Conservation (phyloP, 2,113 vertebrate species). For the Lethenteron reissneri region DNA sequence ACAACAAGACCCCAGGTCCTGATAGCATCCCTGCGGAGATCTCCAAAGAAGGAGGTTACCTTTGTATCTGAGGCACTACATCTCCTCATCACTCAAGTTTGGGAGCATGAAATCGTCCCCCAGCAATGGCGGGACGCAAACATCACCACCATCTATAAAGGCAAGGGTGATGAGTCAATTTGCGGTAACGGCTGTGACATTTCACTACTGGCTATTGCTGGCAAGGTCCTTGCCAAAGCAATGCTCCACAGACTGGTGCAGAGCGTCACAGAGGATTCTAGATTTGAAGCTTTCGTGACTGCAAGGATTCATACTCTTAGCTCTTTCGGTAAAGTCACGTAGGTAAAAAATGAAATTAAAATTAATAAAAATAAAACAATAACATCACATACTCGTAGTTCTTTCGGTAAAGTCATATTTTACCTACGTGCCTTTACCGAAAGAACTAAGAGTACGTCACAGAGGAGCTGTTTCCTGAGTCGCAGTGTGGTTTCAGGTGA, state of each 20-base stretch:
- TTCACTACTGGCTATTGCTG: conserved; percentile 9
- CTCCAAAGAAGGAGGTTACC: too few species aligned
- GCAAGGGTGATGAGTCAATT: conserved; percentile 9
- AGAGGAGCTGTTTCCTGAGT: conserved; percentile 8
- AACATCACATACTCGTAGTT: too few species aligned
- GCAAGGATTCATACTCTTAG: too few species aligned
- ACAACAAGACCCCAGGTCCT: too few species aligned
- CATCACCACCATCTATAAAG: conserved; percentile 1
- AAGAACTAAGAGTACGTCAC: background rate
- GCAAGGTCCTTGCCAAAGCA: conserved; percentile 8
- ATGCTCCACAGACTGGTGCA: conserved; percentile 6
- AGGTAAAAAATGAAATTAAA: too few species aligned
- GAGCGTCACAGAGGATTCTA: conserved; percentile 1
- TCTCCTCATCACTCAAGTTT: background rate
- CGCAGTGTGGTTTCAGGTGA: conserved; percentile 7
- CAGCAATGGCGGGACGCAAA: conserved; percentile 8
- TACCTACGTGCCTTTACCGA: too few species aligned
- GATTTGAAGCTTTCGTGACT: too few species aligned
- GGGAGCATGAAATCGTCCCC: background rate
- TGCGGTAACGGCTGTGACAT: conserved; percentile 8
- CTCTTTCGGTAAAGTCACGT: too few species aligned
- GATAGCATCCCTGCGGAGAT: too few species aligned
- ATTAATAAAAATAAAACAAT: too few species aligned
- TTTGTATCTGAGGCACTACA: too few species aligned
- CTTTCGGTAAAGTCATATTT: too few species aligned